Percentiles rank a stretch among this genome's conserved stretches.
Evolutionary conservation across 2,888 invertebrate species (phyloP).

Genomic region (Plebejus argus): DNA sequence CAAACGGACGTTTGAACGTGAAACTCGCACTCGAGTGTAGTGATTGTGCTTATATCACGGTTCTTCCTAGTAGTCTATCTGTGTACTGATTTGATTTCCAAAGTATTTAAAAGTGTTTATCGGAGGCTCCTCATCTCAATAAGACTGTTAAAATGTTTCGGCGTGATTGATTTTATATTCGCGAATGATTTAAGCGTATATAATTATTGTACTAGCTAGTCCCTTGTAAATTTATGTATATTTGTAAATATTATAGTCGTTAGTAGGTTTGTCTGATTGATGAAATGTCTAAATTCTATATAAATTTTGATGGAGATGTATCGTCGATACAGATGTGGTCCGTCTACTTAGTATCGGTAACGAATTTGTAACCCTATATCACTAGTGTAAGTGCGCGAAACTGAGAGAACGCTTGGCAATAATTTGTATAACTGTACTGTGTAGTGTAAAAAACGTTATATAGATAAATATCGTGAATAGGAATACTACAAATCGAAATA

Average conservation of each 20-base stretch:
- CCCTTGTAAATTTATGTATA: slow-evolving; percentile 58
- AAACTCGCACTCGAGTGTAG: slow-evolving; percentile 56
- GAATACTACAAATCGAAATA: background rate
- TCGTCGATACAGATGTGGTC: slow-evolving; percentile 67
- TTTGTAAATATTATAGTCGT: slow-evolving; percentile 58
- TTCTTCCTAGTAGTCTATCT: slow-evolving; percentile 61
- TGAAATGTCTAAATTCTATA: slow-evolving; percentile 46
- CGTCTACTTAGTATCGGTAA: slow-evolving; percentile 76
- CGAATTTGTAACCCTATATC: slow-evolving; percentile 77
- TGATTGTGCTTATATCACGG: slow-evolving; percentile 53
- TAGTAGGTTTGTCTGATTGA: slow-evolving; percentile 39
- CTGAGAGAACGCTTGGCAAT: slow-evolving; percentile 74
- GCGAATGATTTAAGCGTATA: slow-evolving; percentile 35
- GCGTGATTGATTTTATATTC: slow-evolving; percentile 27
- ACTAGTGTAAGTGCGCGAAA: slow-evolving; percentile 68
- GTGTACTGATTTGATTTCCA: slow-evolving; percentile 42
- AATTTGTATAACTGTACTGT: slow-evolving; percentile 59
- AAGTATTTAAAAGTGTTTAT: slow-evolving; percentile 35
- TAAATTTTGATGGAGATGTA: slow-evolving; percentile 61
- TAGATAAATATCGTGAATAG: slow-evolving; percentile 13
- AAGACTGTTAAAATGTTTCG: slow-evolving; percentile 35
- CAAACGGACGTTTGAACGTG: slow-evolving; percentile 76
- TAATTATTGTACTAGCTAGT: slow-evolving; percentile 68
- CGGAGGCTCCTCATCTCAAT: slow-evolving; percentile 36
- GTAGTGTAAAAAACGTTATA: slow-evolving; percentile 42